A percentile compares a stretch with the other conserved stretches of the same genome.
These are phyloP conservation scores for Tringa solitaria DNA, from an alignment of 2,113 vertebrate species.

Conservation along the genomic window DNA sequence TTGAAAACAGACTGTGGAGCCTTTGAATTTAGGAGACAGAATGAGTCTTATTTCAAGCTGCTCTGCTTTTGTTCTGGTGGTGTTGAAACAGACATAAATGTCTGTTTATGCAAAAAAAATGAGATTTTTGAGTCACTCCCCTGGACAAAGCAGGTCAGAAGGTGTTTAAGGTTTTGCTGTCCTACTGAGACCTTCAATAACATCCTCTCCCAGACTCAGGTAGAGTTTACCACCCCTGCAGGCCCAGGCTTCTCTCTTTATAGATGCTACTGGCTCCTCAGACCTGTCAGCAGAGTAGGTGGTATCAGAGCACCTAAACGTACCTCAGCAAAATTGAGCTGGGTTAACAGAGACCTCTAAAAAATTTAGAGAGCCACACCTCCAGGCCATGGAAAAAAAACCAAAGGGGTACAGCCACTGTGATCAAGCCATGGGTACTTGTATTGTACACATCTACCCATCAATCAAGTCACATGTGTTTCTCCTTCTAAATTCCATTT, in stretches of 20 bases:
- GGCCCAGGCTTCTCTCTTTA: accelerated
- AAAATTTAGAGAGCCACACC: neutral
- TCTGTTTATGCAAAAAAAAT: neutral
- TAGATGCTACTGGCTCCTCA: neutral
- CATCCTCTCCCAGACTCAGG: neutral
- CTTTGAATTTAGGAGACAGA: neutral
- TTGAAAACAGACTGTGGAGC: neutral
- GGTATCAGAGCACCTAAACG: neutral
- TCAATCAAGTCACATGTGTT: neutral
- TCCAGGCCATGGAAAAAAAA: neutral
- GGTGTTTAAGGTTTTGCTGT: neutral
- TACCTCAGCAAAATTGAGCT: neutral
- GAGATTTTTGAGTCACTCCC: neutral
- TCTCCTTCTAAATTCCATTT: neutral
- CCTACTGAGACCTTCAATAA: neutral
- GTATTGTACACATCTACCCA: neutral
- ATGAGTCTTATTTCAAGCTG: neutral
- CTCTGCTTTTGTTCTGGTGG: neutral
- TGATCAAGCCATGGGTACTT: neutral
- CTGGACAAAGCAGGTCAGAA: neutral
- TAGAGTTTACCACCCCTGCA: neutral
- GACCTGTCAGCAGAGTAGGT: neutral
- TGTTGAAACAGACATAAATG: neutral
- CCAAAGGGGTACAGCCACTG: neutral
- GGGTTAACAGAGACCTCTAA: neutral